phyloP scores from a whole-genome alignment of 1,140 invertebrate genomes.

The Melitaea cinxia region DNA sequence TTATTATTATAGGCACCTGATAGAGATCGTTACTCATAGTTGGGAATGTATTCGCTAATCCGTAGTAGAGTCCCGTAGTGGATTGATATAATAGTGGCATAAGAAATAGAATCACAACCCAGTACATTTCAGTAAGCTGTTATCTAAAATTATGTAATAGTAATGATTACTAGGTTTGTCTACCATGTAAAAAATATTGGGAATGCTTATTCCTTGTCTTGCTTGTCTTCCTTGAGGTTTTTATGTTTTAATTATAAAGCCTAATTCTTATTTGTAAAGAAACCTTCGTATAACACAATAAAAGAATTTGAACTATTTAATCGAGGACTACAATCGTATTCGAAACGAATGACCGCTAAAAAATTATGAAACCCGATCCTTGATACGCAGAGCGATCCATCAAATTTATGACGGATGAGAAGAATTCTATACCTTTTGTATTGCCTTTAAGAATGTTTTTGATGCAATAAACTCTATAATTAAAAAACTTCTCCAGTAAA shows the following conservation, averaged over 20 bases:
- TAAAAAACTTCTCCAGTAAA: conserved; percentile 32
- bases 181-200: too few species aligned
- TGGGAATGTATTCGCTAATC: too few species aligned
- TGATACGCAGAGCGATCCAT: conserved; percentile 59
- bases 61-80: too few species aligned
- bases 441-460: conserved; percentile 27
- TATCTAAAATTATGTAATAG: too few species aligned
- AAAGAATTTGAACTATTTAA: conserved; percentile 63
- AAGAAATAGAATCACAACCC: too few species aligned
- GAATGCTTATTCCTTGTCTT: too few species aligned
- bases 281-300: conserved; percentile 28
- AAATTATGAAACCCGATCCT: conserved; percentile 70
- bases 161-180: too few species aligned
- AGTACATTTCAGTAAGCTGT: too few species aligned
- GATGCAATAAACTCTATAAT: conserved; percentile 40
- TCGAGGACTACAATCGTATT: conserved; percentile 56
- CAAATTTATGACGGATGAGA: conserved; percentile 66
- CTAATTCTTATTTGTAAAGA: not conserved
- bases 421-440: conserved; percentile 47
- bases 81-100: too few species aligned
- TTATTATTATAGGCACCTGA: too few species aligned
- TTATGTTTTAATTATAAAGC: not conserved
- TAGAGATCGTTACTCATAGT: too few species aligned
- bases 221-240: too few species aligned
- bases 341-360: conserved; percentile 61